These are phyloP conservation scores for Brassicogethes aeneus DNA, from an alignment of 2,888 invertebrate species.

Conservation along the genomic window DNA sequence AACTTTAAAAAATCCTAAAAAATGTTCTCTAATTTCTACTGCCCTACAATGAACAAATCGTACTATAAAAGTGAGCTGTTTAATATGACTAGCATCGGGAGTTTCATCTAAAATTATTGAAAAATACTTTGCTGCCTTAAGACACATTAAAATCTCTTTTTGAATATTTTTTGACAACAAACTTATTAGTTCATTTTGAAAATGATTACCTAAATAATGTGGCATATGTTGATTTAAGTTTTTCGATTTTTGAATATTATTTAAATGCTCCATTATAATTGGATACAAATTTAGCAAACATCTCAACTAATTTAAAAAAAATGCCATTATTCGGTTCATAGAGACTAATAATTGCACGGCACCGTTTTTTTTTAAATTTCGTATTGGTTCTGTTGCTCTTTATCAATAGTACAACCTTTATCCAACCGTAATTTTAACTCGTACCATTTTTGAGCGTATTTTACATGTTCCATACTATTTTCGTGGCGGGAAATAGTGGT, in stretches of 20 bases:
- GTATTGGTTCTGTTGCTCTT: constrained; percentile 11
- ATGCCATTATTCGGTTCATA: constrained; percentile 15
- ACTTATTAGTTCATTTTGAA: constrained; percentile 17
- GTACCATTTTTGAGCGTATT: constrained; percentile 11
- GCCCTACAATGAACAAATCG: constrained; percentile 17
- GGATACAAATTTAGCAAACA: constrained; percentile 17
- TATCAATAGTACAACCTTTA: constrained; percentile 13
- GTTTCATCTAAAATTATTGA: constrained; percentile 23
- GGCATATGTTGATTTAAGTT: constrained; percentile 15
- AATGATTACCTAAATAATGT: constrained; percentile 14
- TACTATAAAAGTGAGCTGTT: constrained; percentile 22
- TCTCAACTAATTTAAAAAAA: constrained; percentile 17
- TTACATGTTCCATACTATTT: constrained; percentile 12
- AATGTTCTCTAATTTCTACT: constrained; percentile 14
- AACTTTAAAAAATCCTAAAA: constrained; percentile 15
- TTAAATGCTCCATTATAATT: constrained; percentile 15
- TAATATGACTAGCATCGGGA: constrained; percentile 19
- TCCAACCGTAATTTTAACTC: constrained; percentile 10
- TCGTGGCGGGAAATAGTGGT: constrained; percentile 11
- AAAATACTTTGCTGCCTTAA: too few species aligned
- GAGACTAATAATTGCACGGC: constrained; percentile 13
- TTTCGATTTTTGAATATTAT: constrained; percentile 8
- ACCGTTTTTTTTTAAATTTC: constrained; percentile 15
- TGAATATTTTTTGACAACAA: constrained; percentile 16
- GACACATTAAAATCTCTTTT: constrained; percentile 14